Percentiles rank a stretch among this genome's conserved stretches.
Conservation (phyloP, 1,140 invertebrate species). For the Hormaphis cornu region DNA sequence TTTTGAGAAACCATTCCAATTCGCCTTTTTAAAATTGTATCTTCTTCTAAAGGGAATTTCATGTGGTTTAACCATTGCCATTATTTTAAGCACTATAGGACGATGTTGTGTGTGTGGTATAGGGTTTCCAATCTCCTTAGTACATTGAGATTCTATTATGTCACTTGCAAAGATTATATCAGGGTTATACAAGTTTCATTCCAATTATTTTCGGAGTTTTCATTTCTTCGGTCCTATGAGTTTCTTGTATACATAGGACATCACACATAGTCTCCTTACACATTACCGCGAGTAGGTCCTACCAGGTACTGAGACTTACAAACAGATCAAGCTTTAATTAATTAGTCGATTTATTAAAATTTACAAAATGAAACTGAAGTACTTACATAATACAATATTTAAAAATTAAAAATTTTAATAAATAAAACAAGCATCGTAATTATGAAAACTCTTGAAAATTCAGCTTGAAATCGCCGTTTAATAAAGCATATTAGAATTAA, state of each 20-base stretch:
- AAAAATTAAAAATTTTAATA: too few species aligned
- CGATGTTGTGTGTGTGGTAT: constrained; percentile 18
- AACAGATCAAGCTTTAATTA: too few species aligned
- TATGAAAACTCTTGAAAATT: too few species aligned
- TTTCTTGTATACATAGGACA: neutral
- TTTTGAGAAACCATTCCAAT: constrained; percentile 1
- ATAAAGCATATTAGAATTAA: too few species aligned
- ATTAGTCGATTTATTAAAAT: too few species aligned
- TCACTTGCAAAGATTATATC: neutral
- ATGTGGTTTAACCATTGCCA: neutral
- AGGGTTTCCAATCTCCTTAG: neutral
- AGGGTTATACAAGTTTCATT: neutral
- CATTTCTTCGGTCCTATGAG: neutral
- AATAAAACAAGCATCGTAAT: too few species aligned
- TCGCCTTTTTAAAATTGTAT: constrained; percentile 18
- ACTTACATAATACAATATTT: too few species aligned
- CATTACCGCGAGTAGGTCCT: neutral
- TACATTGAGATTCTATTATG: neutral
- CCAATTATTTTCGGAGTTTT: neutral
- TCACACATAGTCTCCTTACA: neutral
- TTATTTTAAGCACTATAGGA: neutral
- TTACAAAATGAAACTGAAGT: too few species aligned
- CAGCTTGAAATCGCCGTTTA: too few species aligned
- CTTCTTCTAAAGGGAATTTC: constrained; percentile 8
- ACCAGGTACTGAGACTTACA: too few species aligned